phyloP scores from a whole-genome alignment of 2,797 vertebrate genomes.

The Orestias chungarensis region DNA sequence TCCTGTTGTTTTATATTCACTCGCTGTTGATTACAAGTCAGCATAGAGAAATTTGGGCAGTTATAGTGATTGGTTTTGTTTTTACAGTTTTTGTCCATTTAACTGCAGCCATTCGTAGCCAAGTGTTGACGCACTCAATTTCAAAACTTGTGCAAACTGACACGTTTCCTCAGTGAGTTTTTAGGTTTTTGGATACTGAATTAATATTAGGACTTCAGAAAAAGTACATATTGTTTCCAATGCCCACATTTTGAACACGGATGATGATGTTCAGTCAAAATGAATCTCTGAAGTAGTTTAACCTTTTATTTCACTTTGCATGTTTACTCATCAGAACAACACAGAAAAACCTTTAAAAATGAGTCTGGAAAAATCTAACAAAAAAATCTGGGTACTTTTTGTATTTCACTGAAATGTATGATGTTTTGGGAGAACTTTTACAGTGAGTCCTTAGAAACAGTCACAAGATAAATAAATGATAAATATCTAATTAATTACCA shows the following conservation, averaged over 20 bases:
- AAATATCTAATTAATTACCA: too few relatives aligned
- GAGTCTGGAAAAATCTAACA: too few relatives aligned
- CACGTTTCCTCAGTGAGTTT: background rate
- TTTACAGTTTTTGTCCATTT: conserved; percentile 4
- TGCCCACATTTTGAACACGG: background rate
- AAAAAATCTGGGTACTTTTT: too few relatives aligned
- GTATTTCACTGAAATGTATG: too few relatives aligned
- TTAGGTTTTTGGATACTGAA: background rate
- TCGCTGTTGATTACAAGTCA: conserved; percentile 1
- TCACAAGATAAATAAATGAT: too few relatives aligned
- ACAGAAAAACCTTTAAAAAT: background rate
- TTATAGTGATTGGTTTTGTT: conserved; percentile 5
- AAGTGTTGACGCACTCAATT: background rate
- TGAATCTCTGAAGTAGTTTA: background rate
- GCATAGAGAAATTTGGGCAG: background rate
- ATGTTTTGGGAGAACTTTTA: too few relatives aligned
- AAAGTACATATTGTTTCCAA: background rate
- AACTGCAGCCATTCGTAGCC: background rate
- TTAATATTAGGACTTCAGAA: background rate
- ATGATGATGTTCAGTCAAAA: background rate
- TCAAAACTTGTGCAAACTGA: background rate
- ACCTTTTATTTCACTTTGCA: background rate
- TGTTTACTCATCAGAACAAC: background rate
- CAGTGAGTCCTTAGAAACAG: too few relatives aligned
- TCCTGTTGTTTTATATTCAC: conserved; percentile 8